These are phyloP conservation scores for Epistrophe grossulariae DNA, from an alignment of 2,888 invertebrate species.

Conservation along the genomic window DNA sequence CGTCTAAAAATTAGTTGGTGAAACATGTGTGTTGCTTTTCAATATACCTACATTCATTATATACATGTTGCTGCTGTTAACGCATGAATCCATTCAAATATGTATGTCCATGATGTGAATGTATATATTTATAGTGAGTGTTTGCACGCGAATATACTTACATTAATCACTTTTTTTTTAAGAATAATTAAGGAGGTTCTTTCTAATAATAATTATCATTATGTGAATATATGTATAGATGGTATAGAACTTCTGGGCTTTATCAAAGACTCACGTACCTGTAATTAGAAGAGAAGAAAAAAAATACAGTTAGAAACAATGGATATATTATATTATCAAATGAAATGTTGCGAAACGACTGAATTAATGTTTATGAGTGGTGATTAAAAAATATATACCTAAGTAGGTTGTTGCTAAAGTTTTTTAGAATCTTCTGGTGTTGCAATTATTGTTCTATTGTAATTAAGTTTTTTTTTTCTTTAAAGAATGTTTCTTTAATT, in stretches of 20 bases:
- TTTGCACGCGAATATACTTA: slow-evolving; percentile 53
- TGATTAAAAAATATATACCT: slow-evolving; percentile 40
- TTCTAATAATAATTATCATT: slow-evolving; percentile 55
- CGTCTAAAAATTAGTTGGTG: slow-evolving; percentile 11
- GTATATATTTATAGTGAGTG: slow-evolving; percentile 4
- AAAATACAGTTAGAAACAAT: slow-evolving; percentile 56
- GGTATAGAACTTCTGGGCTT: slow-evolving; percentile 55
- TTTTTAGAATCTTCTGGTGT: slow-evolving; percentile 30
- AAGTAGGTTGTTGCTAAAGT: slow-evolving; percentile 23
- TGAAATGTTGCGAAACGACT: slow-evolving; percentile 69
- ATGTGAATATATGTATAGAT: slow-evolving; percentile 46
- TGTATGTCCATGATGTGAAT: background rate
- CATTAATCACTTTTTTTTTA: slow-evolving; percentile 62
- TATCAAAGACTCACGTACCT: slow-evolving; percentile 58
- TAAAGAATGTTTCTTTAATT: slow-evolving; percentile 8
- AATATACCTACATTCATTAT: slow-evolving; percentile 56
- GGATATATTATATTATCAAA: slow-evolving; percentile 52
- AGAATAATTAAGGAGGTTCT: slow-evolving; percentile 68
- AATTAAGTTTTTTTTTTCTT: slow-evolving; percentile 28
- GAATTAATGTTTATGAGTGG: slow-evolving; percentile 68
- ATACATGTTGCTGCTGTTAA: slow-evolving; percentile 36
- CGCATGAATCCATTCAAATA: slow-evolving; percentile 11
- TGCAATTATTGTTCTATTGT: slow-evolving; percentile 53
- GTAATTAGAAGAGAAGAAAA: slow-evolving; percentile 64
- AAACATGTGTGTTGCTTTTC: slow-evolving; percentile 63